Percentiles rank a stretch among this genome's conserved stretches.
Conservation (phyloP, 2,888 invertebrate genomes). For the Rhodophaea formosa region DNA sequence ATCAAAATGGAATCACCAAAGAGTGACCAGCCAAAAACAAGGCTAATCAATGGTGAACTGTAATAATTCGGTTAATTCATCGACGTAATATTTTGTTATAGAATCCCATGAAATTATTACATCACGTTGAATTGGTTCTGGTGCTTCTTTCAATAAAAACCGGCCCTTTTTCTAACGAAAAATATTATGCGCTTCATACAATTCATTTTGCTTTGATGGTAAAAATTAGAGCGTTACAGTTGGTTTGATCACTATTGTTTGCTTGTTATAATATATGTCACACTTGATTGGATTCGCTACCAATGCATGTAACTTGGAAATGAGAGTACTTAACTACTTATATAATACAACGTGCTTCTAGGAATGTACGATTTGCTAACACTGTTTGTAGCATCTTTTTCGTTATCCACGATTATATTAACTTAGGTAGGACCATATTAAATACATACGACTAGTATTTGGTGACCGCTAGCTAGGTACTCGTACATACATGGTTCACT, state of each 20-base stretch:
- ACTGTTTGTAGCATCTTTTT: no score
- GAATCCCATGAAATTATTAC: conserved; percentile 26
- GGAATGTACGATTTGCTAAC: no score
- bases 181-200: background rate
- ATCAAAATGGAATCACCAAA: background rate
- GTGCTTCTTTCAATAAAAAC: conserved; percentile 1
- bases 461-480: no score
- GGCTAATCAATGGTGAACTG: background rate
- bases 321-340: background rate
- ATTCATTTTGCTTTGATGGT: background rate
- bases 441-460: no score
- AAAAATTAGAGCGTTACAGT: background rate
- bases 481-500: no score
- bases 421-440: no score
- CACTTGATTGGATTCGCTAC: background rate
- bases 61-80: conserved; percentile 18
- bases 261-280: background rate
- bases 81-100: conserved; percentile 36
- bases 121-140: conserved; percentile 1
- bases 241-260: background rate
- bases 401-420: no score
- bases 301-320: background rate
- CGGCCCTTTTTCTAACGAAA: background rate
- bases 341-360: no score
- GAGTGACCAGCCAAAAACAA: no score